A percentile compares a stretch with the other conserved stretches of the same genome.
These are phyloP conservation scores for Metridium senile DNA, from an alignment of 92 coral and sea anemone genomes.

Conservation along the genomic window DNA sequence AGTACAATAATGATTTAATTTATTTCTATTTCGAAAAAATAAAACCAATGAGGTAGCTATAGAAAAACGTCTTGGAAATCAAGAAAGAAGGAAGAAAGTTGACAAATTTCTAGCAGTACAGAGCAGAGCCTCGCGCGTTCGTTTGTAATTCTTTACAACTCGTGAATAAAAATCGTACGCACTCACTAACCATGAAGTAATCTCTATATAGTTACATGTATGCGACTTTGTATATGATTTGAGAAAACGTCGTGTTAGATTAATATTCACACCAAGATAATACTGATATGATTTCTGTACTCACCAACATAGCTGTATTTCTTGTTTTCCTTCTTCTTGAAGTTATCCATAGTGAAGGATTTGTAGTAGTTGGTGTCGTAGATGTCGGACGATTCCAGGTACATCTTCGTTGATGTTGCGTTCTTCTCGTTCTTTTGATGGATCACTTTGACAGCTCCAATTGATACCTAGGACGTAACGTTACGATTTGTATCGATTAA, in stretches of 20 bases:
- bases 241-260: too few relatives aligned
- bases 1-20: background rate
- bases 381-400: constrained; percentile 77
- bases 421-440: constrained; percentile 80
- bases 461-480: constrained; percentile 37
- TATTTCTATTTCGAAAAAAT: too few relatives aligned
- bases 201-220: too few relatives aligned
- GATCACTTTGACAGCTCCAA: constrained; percentile 70
- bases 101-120: too few relatives aligned
- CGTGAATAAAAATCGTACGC: too few relatives aligned
- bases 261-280: too few relatives aligned
- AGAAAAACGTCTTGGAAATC: too few relatives aligned
- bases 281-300: constrained; percentile 12
- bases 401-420: constrained; percentile 76
- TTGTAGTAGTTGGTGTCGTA: constrained; percentile 76
- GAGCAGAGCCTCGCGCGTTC: too few relatives aligned
- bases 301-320: constrained; percentile 79
- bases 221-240: too few relatives aligned
- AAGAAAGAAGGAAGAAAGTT: too few relatives aligned
- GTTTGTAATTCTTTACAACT: too few relatives aligned
- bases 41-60: background rate
- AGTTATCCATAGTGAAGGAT: constrained; percentile 83
- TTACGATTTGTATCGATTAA: background rate
- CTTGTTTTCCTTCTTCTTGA: constrained; percentile 53
- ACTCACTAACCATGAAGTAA: too few relatives aligned